phyloP scores from a whole-genome alignment of 1,140 invertebrate species.

The Hylaeus anthracinus region DNA sequence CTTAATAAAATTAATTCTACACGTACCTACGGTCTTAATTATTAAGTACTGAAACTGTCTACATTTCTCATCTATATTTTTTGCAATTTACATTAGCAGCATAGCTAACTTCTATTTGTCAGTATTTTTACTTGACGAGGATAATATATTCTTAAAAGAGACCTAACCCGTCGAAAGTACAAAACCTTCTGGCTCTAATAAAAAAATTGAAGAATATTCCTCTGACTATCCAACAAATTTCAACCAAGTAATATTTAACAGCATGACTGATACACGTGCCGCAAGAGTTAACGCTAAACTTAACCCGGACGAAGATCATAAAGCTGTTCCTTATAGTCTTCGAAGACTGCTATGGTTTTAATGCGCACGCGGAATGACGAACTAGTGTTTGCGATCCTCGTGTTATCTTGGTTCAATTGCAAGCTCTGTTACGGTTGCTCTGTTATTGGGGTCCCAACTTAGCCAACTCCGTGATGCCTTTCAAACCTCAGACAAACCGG shows the following conservation, averaged over 20 bases:
- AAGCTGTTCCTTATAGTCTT: background rate
- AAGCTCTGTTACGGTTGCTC: constrained; percentile 27
- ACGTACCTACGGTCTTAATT: no score
- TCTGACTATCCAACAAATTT: no score
- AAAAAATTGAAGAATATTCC: no score
- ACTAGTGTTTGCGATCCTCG: background rate
- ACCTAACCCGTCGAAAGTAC: no score
- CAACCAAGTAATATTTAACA: background rate
- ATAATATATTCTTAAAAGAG: no score
- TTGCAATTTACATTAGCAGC: no score
- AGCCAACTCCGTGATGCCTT: constrained; percentile 13
- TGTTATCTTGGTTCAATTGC: constrained; percentile 43
- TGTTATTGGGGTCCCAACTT: constrained; percentile 38
- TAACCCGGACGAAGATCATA: background rate
- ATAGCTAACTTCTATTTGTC: no score
- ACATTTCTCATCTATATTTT: no score
- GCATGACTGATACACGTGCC: background rate
- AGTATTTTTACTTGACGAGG: no score
- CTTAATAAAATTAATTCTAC: no score
- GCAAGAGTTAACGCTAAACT: background rate
- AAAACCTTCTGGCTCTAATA: no score
- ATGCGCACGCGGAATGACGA: constrained; percentile 33
- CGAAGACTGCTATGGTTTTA: constrained; percentile 5
- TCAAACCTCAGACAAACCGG: constrained; percentile 29
- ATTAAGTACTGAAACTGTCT: no score